Evolutionary conservation across 1,140 invertebrate species (phyloP), one percentile per base, ranked within the genome.

Genomic region (Drosophila teissieri): DNA sequence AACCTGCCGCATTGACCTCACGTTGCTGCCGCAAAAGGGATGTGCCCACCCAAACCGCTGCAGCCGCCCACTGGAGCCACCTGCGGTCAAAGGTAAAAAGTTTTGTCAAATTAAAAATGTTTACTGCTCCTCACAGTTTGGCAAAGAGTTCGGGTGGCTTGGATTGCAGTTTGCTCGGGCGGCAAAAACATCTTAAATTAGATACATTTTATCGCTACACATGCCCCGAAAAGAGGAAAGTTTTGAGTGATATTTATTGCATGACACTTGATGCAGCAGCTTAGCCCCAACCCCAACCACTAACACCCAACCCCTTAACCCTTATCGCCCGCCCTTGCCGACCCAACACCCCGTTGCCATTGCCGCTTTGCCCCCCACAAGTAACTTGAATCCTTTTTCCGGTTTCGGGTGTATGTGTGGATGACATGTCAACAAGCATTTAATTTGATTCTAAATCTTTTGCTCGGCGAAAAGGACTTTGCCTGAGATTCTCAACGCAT

Each of bases 81-180:
- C 81, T 89, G 83, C 64, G 83, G 83, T 88, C 83, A 88, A 88
- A 90, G 86, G 85, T 85, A 90, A 90, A 86, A 90, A 90, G 81
- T 85, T 90, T 90, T 90, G 80, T 81, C 70, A 90, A 90, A 90
- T 81, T 90, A 88, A 90, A 90, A 90, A 85, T 90, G 81, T 90
- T 90, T 90, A 90, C 80, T 81, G 81, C 85, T 78, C 37, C 60
- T 78, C 51, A 54, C 64, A 80, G 73, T 83, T 80, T 49, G 58
- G 57, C 54, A 54, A 60, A 68, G 55, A 68, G 76, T 77, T 75
- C 42, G 36, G 31, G 14, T 31, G 36, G 46, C 42, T 69, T 52
- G 68, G 51, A 72, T 56, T 70, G 67, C 68, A 70, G 68, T 24
- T 72, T 58, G 83, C 75, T 88, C 82, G 77, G 65, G 82, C 82